Percentiles rank a stretch among this genome's conserved stretches.
phyloP scores from a whole-genome alignment of 2,113 vertebrate genomes.

The Siphamia tubifer region DNA sequence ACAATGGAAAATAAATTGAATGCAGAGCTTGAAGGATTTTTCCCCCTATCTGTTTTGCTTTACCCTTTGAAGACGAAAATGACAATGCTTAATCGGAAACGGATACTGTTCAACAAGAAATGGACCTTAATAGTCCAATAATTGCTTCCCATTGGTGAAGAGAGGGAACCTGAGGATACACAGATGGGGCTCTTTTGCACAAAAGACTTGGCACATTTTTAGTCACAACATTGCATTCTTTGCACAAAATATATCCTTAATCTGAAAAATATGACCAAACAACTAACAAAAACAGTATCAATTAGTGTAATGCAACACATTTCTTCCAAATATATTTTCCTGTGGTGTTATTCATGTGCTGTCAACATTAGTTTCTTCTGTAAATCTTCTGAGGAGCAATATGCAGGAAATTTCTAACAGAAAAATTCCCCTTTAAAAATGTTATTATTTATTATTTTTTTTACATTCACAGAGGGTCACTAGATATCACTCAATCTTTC shows the following conservation, averaged over 20 bases:
- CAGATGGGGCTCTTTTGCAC: background rate
- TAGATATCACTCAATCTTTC: background rate
- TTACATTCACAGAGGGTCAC: background rate
- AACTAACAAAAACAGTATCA: no score
- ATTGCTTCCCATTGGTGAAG: background rate
- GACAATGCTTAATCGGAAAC: background rate
- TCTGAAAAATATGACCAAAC: background rate
- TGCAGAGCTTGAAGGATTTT: background rate
- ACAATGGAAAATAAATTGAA: background rate
- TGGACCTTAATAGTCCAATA: background rate
- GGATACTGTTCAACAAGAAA: conserved; percentile 9
- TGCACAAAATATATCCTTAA: background rate
- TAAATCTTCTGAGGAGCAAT: background rate
- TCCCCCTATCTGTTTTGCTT: background rate
- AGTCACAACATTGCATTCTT: background rate
- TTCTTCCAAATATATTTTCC: background rate
- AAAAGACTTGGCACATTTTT: background rate
- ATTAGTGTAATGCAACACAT: no score
- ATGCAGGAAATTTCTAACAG: background rate
- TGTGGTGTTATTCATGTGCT: background rate
- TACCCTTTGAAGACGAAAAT: background rate
- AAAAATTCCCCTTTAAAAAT: background rate
- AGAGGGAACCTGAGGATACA: conserved; percentile 5
- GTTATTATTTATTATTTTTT: background rate
- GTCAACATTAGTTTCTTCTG: background rate